Evolutionary conservation across 1,140 invertebrate species (phyloP), one percentile per base, ranked within the genome.

Genomic region (Drosophila lowei): DNA sequence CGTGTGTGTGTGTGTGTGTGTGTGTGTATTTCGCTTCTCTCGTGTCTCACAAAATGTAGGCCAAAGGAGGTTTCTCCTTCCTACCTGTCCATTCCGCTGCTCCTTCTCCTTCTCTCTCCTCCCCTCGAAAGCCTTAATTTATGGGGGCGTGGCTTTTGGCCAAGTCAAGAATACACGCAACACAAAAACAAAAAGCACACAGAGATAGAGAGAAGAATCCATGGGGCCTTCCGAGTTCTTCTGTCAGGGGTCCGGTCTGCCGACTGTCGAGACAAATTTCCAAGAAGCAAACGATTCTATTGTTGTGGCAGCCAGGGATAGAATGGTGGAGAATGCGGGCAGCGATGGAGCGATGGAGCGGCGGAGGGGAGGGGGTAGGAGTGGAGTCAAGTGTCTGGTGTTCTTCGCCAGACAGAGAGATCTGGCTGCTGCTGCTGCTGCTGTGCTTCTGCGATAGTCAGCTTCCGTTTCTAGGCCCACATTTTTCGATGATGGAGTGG

Each of bases 191-290:
- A 34, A 13, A 38, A 13, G 13, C 11, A 8, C 4, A 38, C 11
- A 4, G 11, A 13, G 11, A 5, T 8, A 34, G 6, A 6, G 8
- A 25, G 41, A 13, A 23, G 62, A 63, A 49, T 64, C 59, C 9
- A 38, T 4, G 34, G 9, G 34, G 34, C 34, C 34, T 38, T 38
- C 9, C 34, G 34, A 38, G 9, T 38, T 13, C 34, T 38, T 38
- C 3, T 13, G 34, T 11, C 11, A 38, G 4, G 9, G 34, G 11
- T 38, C 34, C 13, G 57, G 80, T 84, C 80, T 84, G 77, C 55
- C 49, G 59, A 74, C 71, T 65, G 81, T 68, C 81, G 77, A 85
- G 81, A 85, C 81, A 86, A 67, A 86, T 71, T 85, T 85, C 81
- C 77, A 53, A 85, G 81, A 85, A 85, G 58, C 58, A 13, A 48